These are phyloP conservation scores for Amphiprion percula DNA, from an alignment of 2,113 vertebrate genomes.

Conservation along the genomic window DNA sequence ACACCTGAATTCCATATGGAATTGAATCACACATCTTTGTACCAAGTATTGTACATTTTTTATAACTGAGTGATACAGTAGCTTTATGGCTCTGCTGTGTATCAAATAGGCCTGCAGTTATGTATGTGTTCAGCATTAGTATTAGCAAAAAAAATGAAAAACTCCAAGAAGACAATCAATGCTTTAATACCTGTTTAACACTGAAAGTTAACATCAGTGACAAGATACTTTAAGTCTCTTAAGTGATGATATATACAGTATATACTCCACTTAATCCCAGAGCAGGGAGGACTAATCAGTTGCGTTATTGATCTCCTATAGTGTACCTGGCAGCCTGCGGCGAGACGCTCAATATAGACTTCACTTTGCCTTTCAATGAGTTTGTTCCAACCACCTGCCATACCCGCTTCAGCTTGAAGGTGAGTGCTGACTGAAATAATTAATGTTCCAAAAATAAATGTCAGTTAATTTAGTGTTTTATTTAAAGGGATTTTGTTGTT, in stretches of 20 bases:
- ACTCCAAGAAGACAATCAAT: not conserved
- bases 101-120: not conserved
- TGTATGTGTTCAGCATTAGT: not conserved
- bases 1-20: too few relatives aligned
- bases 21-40: too few relatives aligned
- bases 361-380: slow-evolving; percentile 96
- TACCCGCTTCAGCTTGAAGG: slow-evolving; percentile 93
- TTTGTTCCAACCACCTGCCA: slow-evolving; percentile 95
- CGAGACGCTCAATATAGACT: slow-evolving; percentile 96
- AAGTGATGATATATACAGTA: slow-evolving; percentile 25
- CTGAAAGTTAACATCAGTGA: slow-evolving; percentile 8
- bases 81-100: not conserved
- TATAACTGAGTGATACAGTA: not conserved
- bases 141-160: not conserved
- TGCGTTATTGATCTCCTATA: slow-evolving; percentile 72
- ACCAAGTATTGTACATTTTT: too few relatives aligned
- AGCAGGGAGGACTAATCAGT: slow-evolving; percentile 41
- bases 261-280: slow-evolving; percentile 18
- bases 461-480: too few relatives aligned
- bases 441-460: not conserved
- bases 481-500: not conserved
- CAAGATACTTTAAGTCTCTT: slow-evolving; percentile 32
- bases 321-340: slow-evolving; percentile 98
- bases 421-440: slow-evolving; percentile 69
- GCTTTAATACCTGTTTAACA: slow-evolving; percentile 10